Conservation (phyloP, 1,140 invertebrate species). For the Muscidifurax raptorellus region DNA sequence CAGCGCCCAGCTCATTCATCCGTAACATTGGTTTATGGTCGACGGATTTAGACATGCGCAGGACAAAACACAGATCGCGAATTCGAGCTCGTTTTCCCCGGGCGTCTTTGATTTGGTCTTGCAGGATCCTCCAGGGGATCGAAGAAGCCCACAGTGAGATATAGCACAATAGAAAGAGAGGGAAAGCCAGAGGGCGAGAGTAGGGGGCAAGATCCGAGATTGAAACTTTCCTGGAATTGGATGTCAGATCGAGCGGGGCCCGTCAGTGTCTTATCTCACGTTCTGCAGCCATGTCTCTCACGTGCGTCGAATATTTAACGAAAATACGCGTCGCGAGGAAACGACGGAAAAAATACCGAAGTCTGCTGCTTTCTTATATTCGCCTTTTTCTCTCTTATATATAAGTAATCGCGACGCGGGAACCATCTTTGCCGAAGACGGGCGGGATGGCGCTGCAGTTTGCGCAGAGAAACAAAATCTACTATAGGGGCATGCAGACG, state of each 20-base stretch:
- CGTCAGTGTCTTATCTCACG: slow-evolving; percentile 66
- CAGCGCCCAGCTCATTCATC: too few relatives aligned
- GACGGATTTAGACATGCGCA: neutral
- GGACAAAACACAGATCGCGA: slow-evolving; percentile 9
- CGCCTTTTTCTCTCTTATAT: neutral
- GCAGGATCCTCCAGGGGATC: slow-evolving; percentile 62
- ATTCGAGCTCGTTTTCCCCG: neutral
- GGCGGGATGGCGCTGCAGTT: neutral
- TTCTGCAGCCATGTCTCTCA: slow-evolving; percentile 57
- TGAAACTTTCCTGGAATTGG: slow-evolving; percentile 71
- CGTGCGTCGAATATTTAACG: slow-evolving; percentile 69
- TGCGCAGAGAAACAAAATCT: too few relatives aligned
- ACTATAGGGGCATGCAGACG: too few relatives aligned
- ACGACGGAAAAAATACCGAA: slow-evolving; percentile 50
- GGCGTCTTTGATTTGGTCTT: slow-evolving; percentile 59
- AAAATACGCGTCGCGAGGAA: slow-evolving; percentile 35
- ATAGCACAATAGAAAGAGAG: neutral
- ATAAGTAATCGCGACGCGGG: neutral
- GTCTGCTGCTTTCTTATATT: neutral
- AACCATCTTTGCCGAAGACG: neutral
- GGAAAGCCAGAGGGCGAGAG: neutral
- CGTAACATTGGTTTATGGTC: too few relatives aligned
- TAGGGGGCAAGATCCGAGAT: slow-evolving; percentile 59
- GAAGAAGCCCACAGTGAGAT: slow-evolving; percentile 19
- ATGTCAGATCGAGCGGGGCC: slow-evolving; percentile 66